Evolutionary conservation across 2,113 vertebrate species (phyloP).

Genomic region (Osmerus mordax): DNA sequence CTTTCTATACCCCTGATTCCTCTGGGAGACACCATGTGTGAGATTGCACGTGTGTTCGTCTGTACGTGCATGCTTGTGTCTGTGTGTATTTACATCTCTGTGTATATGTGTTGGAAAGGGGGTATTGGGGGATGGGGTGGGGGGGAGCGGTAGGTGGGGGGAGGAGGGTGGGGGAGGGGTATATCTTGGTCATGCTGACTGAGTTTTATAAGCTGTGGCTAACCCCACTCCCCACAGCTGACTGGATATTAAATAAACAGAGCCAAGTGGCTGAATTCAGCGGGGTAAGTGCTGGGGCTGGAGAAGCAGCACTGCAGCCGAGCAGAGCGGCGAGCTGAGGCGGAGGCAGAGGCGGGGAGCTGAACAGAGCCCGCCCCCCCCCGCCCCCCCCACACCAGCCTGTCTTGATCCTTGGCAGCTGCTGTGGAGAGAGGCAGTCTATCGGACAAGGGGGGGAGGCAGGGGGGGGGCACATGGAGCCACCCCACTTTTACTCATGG

Average conservation of each 20-base stretch:
- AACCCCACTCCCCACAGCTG: slow-evolving; percentile 74
- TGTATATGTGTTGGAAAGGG: slow-evolving; percentile 34
- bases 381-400: slow-evolving; percentile 54
- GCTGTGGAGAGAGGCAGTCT: slow-evolving; percentile 61
- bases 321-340: not conserved
- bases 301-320: slow-evolving; percentile 20
- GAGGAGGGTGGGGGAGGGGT: slow-evolving; percentile 40
- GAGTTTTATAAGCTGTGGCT: slow-evolving; percentile 76
- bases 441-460: slow-evolving; percentile 30
- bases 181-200: slow-evolving; percentile 69
- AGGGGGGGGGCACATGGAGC: slow-evolving; percentile 32
- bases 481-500: slow-evolving; percentile 1
- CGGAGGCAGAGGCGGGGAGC: slow-evolving; percentile 9
- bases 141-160: slow-evolving; percentile 5
- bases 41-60: not conserved
- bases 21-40: not conserved
- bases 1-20: too few relatives aligned
- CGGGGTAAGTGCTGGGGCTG: slow-evolving; percentile 50
- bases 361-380: slow-evolving; percentile 27
- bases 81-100: slow-evolving; percentile 21
- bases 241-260: slow-evolving; percentile 80
- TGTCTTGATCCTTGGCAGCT: slow-evolving; percentile 76
- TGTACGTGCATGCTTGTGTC: not conserved
- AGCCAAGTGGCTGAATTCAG: slow-evolving; percentile 67
- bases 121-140: slow-evolving; percentile 9